Percentiles rank a stretch among this genome's conserved stretches.
These are phyloP conservation scores for Neolamprologus multifasciatus DNA, from an alignment of 2,797 vertebrate genomes.

Conservation along the genomic window DNA sequence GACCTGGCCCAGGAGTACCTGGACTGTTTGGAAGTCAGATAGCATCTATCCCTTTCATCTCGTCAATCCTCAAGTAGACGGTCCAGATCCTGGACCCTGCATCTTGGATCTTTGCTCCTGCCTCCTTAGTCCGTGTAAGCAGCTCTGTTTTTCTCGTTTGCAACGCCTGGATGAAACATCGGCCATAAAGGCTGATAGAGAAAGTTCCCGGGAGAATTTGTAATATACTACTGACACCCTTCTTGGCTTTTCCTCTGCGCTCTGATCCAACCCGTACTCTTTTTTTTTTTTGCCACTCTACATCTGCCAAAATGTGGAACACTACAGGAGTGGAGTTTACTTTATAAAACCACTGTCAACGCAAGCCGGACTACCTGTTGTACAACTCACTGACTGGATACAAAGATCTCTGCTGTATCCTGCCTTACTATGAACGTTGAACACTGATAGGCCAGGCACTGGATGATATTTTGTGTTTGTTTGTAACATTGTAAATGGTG, in stretches of 20 bases:
- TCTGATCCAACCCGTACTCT: conserved; percentile 25
- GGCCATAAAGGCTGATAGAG: conserved; percentile 27
- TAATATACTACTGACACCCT: conserved; percentile 35
- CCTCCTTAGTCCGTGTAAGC: conserved; percentile 23
- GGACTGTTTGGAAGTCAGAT: conserved; percentile 90
- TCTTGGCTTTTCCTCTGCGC: conserved; percentile 28
- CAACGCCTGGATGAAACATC: conserved; percentile 47
- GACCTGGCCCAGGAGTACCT: conserved; percentile 94
- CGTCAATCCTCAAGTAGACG: background rate
- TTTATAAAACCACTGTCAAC: conserved; percentile 27
- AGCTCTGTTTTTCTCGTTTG: conserved; percentile 40
- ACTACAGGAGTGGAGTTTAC: conserved; percentile 26
- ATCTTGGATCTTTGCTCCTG: conserved; percentile 6
- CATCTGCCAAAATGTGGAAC: conserved; percentile 49
- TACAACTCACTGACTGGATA: background rate
- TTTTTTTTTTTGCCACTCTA: conserved; percentile 26
- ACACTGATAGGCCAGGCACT: conserved; percentile 38
- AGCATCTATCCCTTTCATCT: conserved; percentile 67
- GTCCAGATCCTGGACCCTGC: conserved; percentile 1
- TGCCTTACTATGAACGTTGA: conserved; percentile 65
- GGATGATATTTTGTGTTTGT: conserved; percentile 65
- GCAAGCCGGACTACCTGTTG: conserved; percentile 25
- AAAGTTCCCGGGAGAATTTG: conserved; percentile 33
- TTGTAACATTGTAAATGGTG: conserved; percentile 73
- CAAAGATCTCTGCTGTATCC: conserved; percentile 50